Conservation (phyloP, 2,113 vertebrate species). For the Ctenodactylus gundi region DNA sequence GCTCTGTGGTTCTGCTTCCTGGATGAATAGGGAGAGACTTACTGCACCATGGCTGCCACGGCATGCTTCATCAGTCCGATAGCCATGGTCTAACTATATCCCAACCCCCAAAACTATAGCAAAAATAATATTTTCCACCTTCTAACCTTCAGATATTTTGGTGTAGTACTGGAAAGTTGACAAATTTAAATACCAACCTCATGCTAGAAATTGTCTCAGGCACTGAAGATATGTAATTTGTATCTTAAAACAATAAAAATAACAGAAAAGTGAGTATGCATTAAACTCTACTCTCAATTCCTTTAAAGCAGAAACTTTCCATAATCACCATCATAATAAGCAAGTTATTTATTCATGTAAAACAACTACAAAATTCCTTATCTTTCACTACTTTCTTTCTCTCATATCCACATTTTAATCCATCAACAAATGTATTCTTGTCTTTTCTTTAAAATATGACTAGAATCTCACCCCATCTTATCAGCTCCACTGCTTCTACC, state of each 20-base stretch:
- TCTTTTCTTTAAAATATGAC: neutral
- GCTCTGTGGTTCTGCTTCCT: neutral
- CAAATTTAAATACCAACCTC: neutral
- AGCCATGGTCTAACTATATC: neutral
- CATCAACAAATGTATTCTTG: neutral
- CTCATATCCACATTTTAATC: neutral
- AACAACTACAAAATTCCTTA: neutral
- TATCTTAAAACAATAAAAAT: constrained; percentile 33
- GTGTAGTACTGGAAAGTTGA: neutral
- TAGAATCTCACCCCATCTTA: neutral
- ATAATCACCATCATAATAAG: neutral
- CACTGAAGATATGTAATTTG: neutral
- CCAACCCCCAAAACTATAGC: neutral
- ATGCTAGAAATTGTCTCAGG: neutral
- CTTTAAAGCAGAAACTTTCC: neutral
- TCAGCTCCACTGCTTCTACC: neutral
- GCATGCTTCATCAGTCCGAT: neutral
- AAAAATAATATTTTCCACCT: neutral
- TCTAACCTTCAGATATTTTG: neutral
- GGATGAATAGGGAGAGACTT: neutral
- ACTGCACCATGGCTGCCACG: too few relatives aligned
- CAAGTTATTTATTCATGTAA: neutral
- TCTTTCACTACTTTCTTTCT: neutral
- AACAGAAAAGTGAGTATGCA: neutral
- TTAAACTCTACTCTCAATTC: neutral